Evolutionary conservation across 2,888 invertebrate species (phyloP).

Genomic region (Dusona sp.): DNA sequence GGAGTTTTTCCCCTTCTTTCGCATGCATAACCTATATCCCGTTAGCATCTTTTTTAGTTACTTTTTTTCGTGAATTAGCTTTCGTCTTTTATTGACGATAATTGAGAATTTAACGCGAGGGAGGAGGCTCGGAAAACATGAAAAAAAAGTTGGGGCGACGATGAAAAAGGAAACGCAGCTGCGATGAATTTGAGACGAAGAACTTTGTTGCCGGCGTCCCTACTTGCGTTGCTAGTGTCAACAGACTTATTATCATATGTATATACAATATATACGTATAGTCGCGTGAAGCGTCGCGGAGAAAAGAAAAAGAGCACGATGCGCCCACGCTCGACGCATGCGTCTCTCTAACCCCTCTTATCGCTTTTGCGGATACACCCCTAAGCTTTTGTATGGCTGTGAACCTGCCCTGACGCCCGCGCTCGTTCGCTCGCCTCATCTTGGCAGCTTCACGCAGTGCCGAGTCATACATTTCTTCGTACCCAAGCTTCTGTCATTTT

Average conservation of each 20-base stretch:
- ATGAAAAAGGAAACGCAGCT: background rate
- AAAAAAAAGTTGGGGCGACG: background rate
- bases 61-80: background rate
- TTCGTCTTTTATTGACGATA: conserved; percentile 39
- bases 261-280: background rate
- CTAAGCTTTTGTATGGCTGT: conserved; percentile 56
- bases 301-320: conserved; percentile 25
- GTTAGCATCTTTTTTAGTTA: background rate
- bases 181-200: conserved; percentile 42
- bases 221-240: conserved; percentile 52
- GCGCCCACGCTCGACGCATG: conserved; percentile 65
- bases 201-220: conserved; percentile 35
- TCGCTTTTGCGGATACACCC: conserved; percentile 62
- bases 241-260: conserved; percentile 43
- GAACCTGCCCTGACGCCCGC: conserved; percentile 19
- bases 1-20: background rate
- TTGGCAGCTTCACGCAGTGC: conserved; percentile 47
- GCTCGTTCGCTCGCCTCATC: conserved; percentile 33
- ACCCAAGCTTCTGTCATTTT: background rate
- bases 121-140: background rate
- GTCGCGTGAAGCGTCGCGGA: background rate
- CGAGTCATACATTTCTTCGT: background rate
- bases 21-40: conserved; percentile 8
- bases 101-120: conserved; percentile 31
- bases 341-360: conserved; percentile 54